Evolutionary conservation across 2,797 vertebrate species (phyloP), one percentile per base, ranked within the genome.

Genomic region (Serranus cabrilla): DNA sequence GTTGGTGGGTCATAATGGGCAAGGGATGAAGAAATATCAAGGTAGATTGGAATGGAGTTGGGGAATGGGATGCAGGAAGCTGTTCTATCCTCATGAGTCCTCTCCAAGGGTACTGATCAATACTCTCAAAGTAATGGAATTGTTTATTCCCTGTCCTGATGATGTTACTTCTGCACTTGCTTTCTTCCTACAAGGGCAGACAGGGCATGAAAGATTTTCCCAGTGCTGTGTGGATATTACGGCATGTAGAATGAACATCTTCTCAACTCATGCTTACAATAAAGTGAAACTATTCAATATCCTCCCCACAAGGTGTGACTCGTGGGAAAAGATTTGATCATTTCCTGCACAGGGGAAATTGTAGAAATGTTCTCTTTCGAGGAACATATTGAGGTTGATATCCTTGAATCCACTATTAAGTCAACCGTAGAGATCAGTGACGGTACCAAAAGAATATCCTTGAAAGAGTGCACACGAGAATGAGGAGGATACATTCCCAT

Each of bases 91-190:
- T 71, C 70, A 61, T 25, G 57, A 85, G 66, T 50, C 75, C 71
- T 80, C 82, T 80, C 75, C 76, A 84, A 62, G 73, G 74, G 70
- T 70, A 62, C 81, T 72, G 80, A 85, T 89, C 86, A 85, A 86
- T 89, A 84, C 64, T 70, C 39, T 54, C 40, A n/a, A 75, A 79
- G 80, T 66, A 66, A 85, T 87, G 68, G 68, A 66, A 86, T 74
- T 86, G 75, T 77, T 81, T 82, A 63, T 62, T 84, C 52, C 58
- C 60, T 76, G 76, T 61, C 60, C 68, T 25, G 74, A 58, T 71
- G 45, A 60, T 60, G 83, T 60, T 72, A 81, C 39, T 54, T 66
- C 50, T 69, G 55, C 75, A 60, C 50, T 56, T 21, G 5, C 58
- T 60, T 34, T 46, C 21, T 62, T 66, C 55, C 39, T n/a, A 27